Percentiles rank a stretch among this genome's conserved stretches.
Conservation (phyloP, 2,888 invertebrate genomes). For the Proisotoma minuta region DNA sequence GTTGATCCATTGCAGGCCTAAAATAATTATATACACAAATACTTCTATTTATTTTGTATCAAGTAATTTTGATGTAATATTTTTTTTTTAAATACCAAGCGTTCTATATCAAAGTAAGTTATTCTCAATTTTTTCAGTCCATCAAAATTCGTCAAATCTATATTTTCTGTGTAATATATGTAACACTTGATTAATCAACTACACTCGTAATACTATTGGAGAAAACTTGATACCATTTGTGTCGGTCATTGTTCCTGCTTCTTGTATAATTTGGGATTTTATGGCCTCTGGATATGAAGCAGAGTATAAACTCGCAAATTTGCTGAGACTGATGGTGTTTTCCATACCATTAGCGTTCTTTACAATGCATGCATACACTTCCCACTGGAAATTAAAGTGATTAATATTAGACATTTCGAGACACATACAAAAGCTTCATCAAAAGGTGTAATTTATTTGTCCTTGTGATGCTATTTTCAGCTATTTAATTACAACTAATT, state of each 20-base stretch:
- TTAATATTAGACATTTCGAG: background rate
- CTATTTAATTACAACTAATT: background rate
- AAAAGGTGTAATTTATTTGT: background rate
- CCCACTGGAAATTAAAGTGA: constrained; percentile 23
- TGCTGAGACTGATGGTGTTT: constrained; percentile 14
- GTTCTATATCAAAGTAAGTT: constrained; percentile 33
- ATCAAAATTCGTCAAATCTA: constrained; percentile 2
- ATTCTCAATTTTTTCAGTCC: constrained; percentile 27
- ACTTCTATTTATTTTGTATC: background rate
- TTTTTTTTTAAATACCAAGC: constrained; percentile 7
- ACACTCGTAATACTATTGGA: no score
- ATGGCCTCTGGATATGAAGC: constrained; percentile 24
- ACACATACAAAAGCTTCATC: background rate
- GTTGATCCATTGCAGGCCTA: background rate
- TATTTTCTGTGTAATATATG: constrained; percentile 1
- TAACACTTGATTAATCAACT: no score
- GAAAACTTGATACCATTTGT: no score
- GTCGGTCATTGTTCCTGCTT: constrained; percentile 8
- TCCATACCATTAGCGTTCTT: constrained; percentile 5
- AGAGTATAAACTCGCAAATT: constrained; percentile 28
- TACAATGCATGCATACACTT: constrained; percentile 29
- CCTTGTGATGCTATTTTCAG: background rate
- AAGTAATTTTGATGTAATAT: no score
- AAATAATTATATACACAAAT: background rate
- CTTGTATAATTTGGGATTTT: constrained; percentile 19